Base-by-base conservation (phyloP, 2,113 vertebrate genomes). In the Myotis davidii region DNA sequence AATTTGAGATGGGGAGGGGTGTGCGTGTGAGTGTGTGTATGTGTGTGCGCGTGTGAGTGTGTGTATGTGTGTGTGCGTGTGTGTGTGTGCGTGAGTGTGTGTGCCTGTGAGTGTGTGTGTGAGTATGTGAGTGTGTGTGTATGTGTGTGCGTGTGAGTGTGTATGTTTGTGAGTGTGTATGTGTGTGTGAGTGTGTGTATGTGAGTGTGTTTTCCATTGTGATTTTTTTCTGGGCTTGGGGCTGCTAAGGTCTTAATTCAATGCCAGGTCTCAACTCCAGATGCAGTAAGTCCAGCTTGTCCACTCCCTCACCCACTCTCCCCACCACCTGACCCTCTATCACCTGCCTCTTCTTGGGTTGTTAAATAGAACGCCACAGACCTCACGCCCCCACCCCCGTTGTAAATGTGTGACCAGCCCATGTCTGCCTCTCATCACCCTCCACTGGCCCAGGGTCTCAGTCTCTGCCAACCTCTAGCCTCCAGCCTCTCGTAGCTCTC, bases 1-100 rank as follows among this genome's bases (percentile, higher is more conserved):
- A 94, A 70, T 93, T 96, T 96, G 85, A 52, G 83, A 50, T 86
- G 52, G 88, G 65, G 85, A 54, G 79, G n/a, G 5, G 76, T 89
- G 37, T 42, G 48, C 52, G 88, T 16, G 54, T 29, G 76, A 27
- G 65, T 39, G 52, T 72, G 27, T 56, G 56, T 61, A 23, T 61
- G 56, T 61, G 59, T 61, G 17, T 37, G n/a, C n/a, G n/a, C n/a
- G 4, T 39, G 37, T 39, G 37, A 39, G 59, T 61, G 59, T 61
- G 18, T 37, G 29, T 37, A 20, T 59, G 37, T 10, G 23, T 32
- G 29, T 42, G 14, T 72, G 37, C n/a, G n/a, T n/a, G n/a, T n/a
- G n/a, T n/a, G n/a, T n/a, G 37, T 39, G 37, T 39, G 4, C 4
- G 37, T 39, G 37, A 39, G 59, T 61, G 59, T 61, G 18, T 37